Base-by-base conservation (phyloP, 2,888 invertebrate genomes). In the Strigamia crassipes region DNA sequence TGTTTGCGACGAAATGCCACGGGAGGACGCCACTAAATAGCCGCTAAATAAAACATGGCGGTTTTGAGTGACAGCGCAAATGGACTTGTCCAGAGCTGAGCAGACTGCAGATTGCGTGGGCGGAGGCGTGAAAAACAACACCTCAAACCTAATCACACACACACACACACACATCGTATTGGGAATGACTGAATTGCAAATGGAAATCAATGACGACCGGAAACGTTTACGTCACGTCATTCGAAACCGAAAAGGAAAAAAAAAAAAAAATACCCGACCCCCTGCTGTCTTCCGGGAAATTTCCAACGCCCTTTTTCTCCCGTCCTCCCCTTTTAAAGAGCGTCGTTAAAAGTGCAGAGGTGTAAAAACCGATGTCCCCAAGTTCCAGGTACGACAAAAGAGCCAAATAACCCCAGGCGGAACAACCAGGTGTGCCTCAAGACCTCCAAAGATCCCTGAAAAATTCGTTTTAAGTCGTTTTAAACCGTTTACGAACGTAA, bases 121-220 rank as follows among this genome's bases (percentile, higher is more conserved):
- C 51, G 51, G 51, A 51, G 51, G n/a, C 51, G 51, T 51, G 51
- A 51, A 51, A 51, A 51, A 51, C 51, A 51, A 51, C 51, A 51
- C 51, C 51, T 51, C 15, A 9, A n/a, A 10, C n/a, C n/a, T 51
- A 51, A 51, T 51, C 51, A 51, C 51, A 51, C 10, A n/a, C n/a
- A n/a, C 51, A 51, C 51, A 51, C 10, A n/a, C n/a, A n/a, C n/a
- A n/a, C n/a, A n/a, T n/a, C n/a, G 51, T 2, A 13, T n/a, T 51
- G 13, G 10, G 4, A 51, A 51, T 34, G 34, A 51, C 10, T 51
- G 51, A 51, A 51, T 51, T 51, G 13, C 2, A 51, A 51, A 51
- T 51, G 5, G 51, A 51, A n/a, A n/a, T n/a, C 51, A 51, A 6
- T n/a, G n/a, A 13, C 51, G n/a, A 51, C 51, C 51, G 51, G 51